Evolutionary conservation across 1,140 invertebrate species (phyloP), one percentile per base, ranked within the genome.

Genomic region (Drosophila azteca): DNA sequence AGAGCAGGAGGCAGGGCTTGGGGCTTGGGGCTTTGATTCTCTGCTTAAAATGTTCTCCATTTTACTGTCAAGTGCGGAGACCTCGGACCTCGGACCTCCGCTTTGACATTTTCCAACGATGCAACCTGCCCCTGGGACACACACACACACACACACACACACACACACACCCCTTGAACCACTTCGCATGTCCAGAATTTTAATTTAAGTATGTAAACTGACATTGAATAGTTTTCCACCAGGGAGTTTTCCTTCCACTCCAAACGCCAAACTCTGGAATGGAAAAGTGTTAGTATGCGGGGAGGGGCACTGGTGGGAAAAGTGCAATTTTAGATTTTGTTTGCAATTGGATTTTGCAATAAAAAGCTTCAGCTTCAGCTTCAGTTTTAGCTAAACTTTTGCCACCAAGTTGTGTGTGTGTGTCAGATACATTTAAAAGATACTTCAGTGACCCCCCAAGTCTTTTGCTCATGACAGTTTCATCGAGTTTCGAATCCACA

Each of bases 151-250:
- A 54, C 15, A 15, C 35, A n/a, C n/a, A n/a, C 65, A 26, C 29
- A 2, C 29, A 29, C 13, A 29, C 35, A 51, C 58, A 7, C 8
- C 31, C 15, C 50, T 44, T 52, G 50, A 49, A 52, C 58, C 55
- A 54, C 62, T 70, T 71, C 59, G 63, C 61, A 68, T 77, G 73
- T 87, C 73, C 66, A 77, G 83, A 88, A 89, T 88, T 88, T 88
- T 88, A 88, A 88, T 88, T 88, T 83, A 88, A 88, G 79, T 88
- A 83, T 88, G 84, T 89, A 88, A 88, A 88, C 84, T 88, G 83
- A 88, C 83, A 88, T 88, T 88, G 84, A 88, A 88, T 88, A 84
- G 80, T 84, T 84, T 80, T 71, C 57, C 59, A 24, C 67, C 67
- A 69, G 67, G 72, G 52, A 67, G 55, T 61, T 55, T 79, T 84